These are phyloP conservation scores for Tamias sibiricus DNA, from an alignment of 2,113 vertebrate species.

Conservation along the genomic window DNA sequence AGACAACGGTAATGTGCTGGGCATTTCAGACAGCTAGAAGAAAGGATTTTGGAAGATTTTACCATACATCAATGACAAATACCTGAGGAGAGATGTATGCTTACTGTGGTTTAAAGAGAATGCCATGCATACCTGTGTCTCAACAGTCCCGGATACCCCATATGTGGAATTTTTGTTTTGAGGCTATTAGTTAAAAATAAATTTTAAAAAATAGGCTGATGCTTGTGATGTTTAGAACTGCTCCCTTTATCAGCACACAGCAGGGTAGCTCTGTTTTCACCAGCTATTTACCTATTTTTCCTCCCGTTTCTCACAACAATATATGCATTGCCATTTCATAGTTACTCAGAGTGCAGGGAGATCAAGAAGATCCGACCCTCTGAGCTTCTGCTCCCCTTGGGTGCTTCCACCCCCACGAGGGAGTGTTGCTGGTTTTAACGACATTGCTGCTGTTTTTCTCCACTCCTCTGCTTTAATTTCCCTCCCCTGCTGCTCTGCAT, in stretches of 20 bases:
- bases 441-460: neutral
- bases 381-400: slow-evolving; percentile 11
- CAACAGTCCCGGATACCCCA: neutral
- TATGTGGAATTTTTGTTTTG: neutral
- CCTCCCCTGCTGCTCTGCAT: neutral
- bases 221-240: neutral
- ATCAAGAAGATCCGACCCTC: slow-evolving; percentile 26
- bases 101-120: neutral
- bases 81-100: too few relatives aligned
- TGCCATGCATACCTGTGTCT: neutral
- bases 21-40: neutral
- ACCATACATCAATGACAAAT: neutral
- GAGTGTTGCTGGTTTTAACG: slow-evolving; percentile 54
- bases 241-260: neutral
- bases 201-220: neutral
- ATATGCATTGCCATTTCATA: slow-evolving; percentile 33
- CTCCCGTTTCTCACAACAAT: slow-evolving; percentile 16
- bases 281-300: neutral
- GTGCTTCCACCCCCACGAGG: neutral
- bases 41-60: neutral
- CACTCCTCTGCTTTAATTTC: neutral
- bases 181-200: neutral
- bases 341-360: neutral
- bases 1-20: too few relatives aligned
- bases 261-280: neutral